A percentile compares a stretch with the other conserved stretches of the same genome.
Evolutionary conservation across 1,140 invertebrate genomes (phyloP).

Genomic region (Araneus ventricosus): DNA sequence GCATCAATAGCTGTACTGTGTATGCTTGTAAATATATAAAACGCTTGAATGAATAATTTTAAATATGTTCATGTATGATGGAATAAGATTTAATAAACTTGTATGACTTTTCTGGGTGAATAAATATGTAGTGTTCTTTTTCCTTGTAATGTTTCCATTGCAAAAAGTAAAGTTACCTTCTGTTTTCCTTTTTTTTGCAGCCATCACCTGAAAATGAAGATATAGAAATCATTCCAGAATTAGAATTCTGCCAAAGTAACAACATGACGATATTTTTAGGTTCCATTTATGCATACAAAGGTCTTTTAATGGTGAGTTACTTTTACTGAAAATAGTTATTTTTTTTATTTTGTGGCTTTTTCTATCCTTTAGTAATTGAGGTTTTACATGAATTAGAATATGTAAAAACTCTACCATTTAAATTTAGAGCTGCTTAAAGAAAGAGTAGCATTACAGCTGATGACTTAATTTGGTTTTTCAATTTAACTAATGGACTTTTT

Average conservation of each 20-base stretch:
- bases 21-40: no score
- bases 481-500: background rate
- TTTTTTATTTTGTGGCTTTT: background rate
- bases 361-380: no score
- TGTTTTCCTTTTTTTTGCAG: slow-evolving; percentile 81
- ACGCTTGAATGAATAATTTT: no score
- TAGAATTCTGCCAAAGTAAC: slow-evolving; percentile 97
- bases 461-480: background rate
- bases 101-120: no score
- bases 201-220: slow-evolving; percentile 92
- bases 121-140: no score
- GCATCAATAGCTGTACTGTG: no score
- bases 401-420: background rate
- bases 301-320: slow-evolving; percentile 92
- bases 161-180: no score
- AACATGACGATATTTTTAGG: slow-evolving; percentile 95
- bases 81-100: no score
- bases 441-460: background rate
- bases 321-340: background rate
- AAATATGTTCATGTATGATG: no score
- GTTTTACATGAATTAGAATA: background rate
- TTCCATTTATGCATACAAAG: slow-evolving; percentile 98
- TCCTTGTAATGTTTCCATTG: no score
- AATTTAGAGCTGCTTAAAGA: background rate
- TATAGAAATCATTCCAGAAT: slow-evolving; percentile 93